Evolutionary conservation across 2,113 vertebrate genomes (phyloP).

Genomic region (Hippopotamus amphibius): DNA sequence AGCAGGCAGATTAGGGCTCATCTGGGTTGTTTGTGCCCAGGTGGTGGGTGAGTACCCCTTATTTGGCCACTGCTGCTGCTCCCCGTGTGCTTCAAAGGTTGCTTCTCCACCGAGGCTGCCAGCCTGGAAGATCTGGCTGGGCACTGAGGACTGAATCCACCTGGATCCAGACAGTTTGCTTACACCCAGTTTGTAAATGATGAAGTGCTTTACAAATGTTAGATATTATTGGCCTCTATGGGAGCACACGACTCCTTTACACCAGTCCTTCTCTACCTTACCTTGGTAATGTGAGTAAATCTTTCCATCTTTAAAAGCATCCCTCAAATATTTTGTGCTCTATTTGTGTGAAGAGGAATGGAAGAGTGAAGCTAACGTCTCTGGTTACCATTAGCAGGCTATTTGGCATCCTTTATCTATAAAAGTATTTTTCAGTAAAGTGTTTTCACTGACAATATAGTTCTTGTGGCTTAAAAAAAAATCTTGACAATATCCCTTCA

Average conservation of each 20-base stretch:
- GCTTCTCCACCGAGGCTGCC: slow-evolving; percentile 43
- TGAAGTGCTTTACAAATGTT: slow-evolving; percentile 62
- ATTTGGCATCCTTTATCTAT: neutral
- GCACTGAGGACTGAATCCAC: neutral
- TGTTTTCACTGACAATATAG: neutral
- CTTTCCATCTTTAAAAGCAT: neutral
- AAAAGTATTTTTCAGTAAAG: slow-evolving; percentile 42
- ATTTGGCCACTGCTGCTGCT: slow-evolving; percentile 66
- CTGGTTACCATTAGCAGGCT: neutral
- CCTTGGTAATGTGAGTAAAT: neutral
- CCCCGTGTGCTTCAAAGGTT: slow-evolving; percentile 55
- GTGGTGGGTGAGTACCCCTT: slow-evolving; percentile 66
- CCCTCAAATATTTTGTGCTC: neutral
- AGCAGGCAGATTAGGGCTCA: slow-evolving; percentile 73
- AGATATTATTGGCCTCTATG: neutral
- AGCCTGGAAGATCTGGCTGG: slow-evolving; percentile 22
- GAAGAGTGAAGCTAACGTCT: neutral
- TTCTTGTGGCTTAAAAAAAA: slow-evolving; percentile 41
- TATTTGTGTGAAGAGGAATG: neutral
- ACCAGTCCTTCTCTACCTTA: neutral
- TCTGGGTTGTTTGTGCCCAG: slow-evolving; percentile 75
- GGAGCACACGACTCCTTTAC: neutral
- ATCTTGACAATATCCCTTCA: slow-evolving; percentile 20
- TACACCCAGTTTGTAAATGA: slow-evolving; percentile 62
- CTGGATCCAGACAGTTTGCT: slow-evolving; percentile 12